These are phyloP conservation scores for Oryzias javanicus DNA, from an alignment of 2,113 vertebrate species.

Conservation along the genomic window DNA sequence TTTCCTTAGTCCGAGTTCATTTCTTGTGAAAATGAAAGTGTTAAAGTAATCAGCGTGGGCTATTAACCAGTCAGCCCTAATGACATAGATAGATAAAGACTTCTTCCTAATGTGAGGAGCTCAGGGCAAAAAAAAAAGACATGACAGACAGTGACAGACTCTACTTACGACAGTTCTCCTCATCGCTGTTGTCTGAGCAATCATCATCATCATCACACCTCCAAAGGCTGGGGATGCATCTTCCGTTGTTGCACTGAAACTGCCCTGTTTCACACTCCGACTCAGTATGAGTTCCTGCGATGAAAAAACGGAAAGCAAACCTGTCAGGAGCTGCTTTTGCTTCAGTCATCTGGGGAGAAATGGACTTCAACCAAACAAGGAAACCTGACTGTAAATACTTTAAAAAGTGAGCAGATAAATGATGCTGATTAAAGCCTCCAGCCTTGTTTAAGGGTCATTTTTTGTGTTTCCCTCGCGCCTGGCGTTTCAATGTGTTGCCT, in stretches of 20 bases:
- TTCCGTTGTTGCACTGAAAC: constrained; percentile 91
- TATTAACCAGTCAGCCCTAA: too few relatives aligned
- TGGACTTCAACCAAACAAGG: background rate
- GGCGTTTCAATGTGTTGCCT: constrained; percentile 1
- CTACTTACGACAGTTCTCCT: constrained; percentile 95
- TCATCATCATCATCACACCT: constrained; percentile 96
- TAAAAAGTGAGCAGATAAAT: background rate
- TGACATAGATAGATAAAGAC: background rate
- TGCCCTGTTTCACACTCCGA: constrained; percentile 88
- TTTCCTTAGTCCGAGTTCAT: constrained; percentile 29
- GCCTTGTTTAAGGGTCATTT: background rate
- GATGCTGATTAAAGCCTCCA: background rate
- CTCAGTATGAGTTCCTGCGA: constrained; percentile 76
- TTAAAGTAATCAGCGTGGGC: too few relatives aligned
- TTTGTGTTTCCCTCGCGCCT: background rate
- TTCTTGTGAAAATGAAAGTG: constrained; percentile 19
- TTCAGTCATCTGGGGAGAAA: too few relatives aligned
- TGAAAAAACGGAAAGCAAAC: background rate
- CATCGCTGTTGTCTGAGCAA: constrained; percentile 94
- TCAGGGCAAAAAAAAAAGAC: too few relatives aligned
- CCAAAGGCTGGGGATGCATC: constrained; percentile 93
- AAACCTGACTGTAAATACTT: background rate
- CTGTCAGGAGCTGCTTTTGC: background rate
- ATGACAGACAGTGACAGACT: background rate
- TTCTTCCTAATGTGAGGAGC: background rate